A percentile compares a stretch with the other conserved stretches of the same genome.
Evolutionary conservation across 2,113 vertebrate genomes (phyloP).

Genomic region (Rhegmatorhina hoffmannsi): DNA sequence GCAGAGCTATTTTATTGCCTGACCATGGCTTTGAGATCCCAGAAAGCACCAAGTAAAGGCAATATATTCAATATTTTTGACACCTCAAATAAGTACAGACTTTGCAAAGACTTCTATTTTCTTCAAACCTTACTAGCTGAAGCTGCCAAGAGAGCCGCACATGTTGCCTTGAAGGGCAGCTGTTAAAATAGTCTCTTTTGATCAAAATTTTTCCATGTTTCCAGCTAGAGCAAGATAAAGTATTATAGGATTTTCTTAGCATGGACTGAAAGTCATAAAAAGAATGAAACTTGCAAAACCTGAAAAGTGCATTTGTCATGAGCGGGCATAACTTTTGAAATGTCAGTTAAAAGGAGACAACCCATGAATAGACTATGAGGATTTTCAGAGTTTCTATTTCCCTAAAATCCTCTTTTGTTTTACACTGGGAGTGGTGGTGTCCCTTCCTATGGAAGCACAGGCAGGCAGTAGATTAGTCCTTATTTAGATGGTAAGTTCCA

Average conservation of each 20-base stretch:
- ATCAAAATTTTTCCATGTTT: constrained; percentile 42
- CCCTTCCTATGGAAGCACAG: constrained; percentile 35
- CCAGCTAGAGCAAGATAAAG: constrained; percentile 14
- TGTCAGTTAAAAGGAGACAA: constrained; percentile 49
- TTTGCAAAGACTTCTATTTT: background rate
- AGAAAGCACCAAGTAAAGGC: background rate
- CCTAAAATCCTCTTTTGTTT: constrained; percentile 60
- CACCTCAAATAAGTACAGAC: background rate
- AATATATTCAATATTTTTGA: constrained; percentile 22
- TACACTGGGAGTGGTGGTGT: constrained; percentile 48
- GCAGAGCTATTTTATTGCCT: constrained; percentile 1
- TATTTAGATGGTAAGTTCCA: constrained; percentile 69
- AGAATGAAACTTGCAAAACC: constrained; percentile 19
- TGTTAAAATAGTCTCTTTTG: constrained; percentile 51
- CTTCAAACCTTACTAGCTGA: background rate
- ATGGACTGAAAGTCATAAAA: background rate
- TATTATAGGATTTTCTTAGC: constrained; percentile 40
- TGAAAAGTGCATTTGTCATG: constrained; percentile 27
- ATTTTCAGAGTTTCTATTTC: constrained; percentile 60
- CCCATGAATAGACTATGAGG: constrained; percentile 52
- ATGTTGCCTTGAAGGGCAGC: constrained; percentile 33
- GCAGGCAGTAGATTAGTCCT: constrained; percentile 60
- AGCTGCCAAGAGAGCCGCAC: constrained; percentile 18
- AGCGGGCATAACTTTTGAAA: constrained; percentile 61
- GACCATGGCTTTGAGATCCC: background rate